Evolutionary conservation across 2,888 invertebrate genomes (phyloP), one percentile per base, ranked within the genome.

Genomic region (Mayetiola destructor): DNA sequence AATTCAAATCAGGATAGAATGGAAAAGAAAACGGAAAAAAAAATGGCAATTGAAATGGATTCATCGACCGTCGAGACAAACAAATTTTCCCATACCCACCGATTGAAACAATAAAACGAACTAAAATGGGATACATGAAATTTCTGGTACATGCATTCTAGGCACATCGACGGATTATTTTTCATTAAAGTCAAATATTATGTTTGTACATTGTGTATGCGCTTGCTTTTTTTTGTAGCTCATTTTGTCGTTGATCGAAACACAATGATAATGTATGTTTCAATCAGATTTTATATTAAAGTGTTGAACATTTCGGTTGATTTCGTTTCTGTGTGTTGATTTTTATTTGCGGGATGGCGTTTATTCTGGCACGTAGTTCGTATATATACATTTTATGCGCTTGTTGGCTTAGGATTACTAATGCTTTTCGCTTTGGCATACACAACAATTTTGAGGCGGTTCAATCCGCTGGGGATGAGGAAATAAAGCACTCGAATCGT

Each of bases 251-350:
- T 48, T 48, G 48, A 48, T 48, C 48, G 48, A 16, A 2, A 2
- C 48, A n/a, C 27, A 48, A 48, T 48, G 29, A 48, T 48, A 48
- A 48, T 48, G 27, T 48, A 27, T 48, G 48, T 27, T 48, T n/a
- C 23, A 48, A 48, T 27, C 48, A 48, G 48, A 48, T 48, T 48
- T 48, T 23, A 48, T 48, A 27, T 23, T 48, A 10, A 42, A 42
- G n/a, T n/a, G n/a, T n/a, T n/a, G n/a, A n/a, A n/a, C n/a, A n/a
- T 23, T 42, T 48, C n/a, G 29, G 27, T 16, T 27, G 5, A n/a
- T 48, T 48, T 27, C n/a, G 23, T 42, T 42, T 23, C 12, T 42
- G 21, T 23, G 39, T 3, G 20, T 40, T 8, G 6, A 20, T 9
- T 20, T 2, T 18, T 39, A 3, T 39, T 39, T 10, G 2, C 12